Conservation (phyloP, 2,797 vertebrate species). For the Sebastes nivosus region DNA sequence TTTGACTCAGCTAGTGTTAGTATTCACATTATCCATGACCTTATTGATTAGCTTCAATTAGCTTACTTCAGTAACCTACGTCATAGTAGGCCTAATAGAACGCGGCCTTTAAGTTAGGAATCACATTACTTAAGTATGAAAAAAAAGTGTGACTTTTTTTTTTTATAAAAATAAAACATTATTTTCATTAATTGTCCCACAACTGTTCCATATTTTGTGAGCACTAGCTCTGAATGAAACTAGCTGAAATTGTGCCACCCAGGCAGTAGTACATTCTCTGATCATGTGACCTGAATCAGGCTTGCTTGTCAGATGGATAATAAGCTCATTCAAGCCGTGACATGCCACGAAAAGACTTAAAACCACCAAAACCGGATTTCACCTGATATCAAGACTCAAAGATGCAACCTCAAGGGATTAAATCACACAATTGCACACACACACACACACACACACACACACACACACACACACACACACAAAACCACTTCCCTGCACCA, state of each 20-base stretch:
- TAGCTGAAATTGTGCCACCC: not conserved
- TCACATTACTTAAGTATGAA: not conserved
- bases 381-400: constrained; percentile 8
- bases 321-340: constrained; percentile 35
- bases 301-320: constrained; percentile 32
- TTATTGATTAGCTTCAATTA: too few relatives aligned
- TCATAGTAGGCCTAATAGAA: not conserved
- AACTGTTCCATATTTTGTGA: not conserved
- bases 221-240: not conserved
- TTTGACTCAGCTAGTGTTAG: too few relatives aligned
- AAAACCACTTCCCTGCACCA: constrained; percentile 33
- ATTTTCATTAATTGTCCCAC: not conserved
- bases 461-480: not conserved
- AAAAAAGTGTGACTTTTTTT: not conserved
- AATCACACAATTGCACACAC: not conserved
- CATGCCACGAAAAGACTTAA: constrained; percentile 14
- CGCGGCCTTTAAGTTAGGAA: not conserved
- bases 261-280: not conserved
- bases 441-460: not conserved
- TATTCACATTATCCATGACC: too few relatives aligned
- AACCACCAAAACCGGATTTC: constrained; percentile 30
- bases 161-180: not conserved
- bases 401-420: constrained; percentile 2
- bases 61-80: too few relatives aligned
- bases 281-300: constrained; percentile 36